Evolutionary conservation across 2,888 invertebrate genomes (phyloP).

Genomic region (Caenorhabditis macrosperma): DNA sequence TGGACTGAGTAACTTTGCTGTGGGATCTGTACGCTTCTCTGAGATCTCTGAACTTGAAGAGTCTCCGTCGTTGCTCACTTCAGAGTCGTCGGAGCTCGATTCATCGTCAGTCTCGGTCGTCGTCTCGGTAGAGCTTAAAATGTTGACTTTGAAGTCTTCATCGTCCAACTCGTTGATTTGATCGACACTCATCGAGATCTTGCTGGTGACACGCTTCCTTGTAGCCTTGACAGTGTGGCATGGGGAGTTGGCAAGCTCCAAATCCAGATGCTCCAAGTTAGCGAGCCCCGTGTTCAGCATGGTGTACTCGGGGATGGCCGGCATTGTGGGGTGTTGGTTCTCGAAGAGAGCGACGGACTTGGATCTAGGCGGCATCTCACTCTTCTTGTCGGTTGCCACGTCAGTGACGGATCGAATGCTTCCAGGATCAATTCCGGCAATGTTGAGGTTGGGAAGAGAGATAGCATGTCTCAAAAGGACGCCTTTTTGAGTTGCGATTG

Average conservation of each 20-base stretch:
- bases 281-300: slow-evolving; percentile 52
- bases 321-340: slow-evolving; percentile 12
- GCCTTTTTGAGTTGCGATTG: no score
- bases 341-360: slow-evolving; percentile 60
- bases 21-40: slow-evolving; percentile 15
- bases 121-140: not conserved
- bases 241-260: slow-evolving; percentile 65
- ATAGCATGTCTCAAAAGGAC: not conserved
- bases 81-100: slow-evolving; percentile 51
- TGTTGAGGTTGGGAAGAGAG: slow-evolving; percentile 29
- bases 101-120: slow-evolving; percentile 2
- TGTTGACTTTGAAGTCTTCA: slow-evolving; percentile 40
- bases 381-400: slow-evolving; percentile 3
- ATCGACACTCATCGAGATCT: slow-evolving; percentile 60
- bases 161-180: slow-evolving; percentile 54
- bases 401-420: slow-evolving; percentile 54
- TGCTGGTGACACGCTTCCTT: slow-evolving; percentile 43
- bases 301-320: slow-evolving; percentile 57
- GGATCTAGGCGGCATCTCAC: slow-evolving; percentile 58
- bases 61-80: slow-evolving; percentile 65
- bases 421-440: not conserved
- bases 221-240: slow-evolving; percentile 49
- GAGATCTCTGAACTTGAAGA: slow-evolving; percentile 66
- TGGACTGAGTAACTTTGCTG: not conserved
- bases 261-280: slow-evolving; percentile 66